These are phyloP conservation scores for Buathra laborator DNA, from an alignment of 2,888 invertebrate species.

Conservation along the genomic window DNA sequence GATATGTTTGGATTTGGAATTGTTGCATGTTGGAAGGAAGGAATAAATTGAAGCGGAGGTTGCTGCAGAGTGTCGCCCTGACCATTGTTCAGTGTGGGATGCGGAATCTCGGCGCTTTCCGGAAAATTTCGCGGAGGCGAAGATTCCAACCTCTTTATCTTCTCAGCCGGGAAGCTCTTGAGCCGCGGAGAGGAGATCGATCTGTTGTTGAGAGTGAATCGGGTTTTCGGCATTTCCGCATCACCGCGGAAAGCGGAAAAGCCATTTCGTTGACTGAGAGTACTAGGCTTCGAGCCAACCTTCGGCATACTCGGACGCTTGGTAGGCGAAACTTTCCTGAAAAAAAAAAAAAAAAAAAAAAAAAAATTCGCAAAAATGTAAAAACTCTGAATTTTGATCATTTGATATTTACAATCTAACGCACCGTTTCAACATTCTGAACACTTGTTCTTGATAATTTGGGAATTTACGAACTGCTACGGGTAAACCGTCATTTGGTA, in stretches of 20 bases:
- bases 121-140: slow-evolving; percentile 47
- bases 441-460: slow-evolving; percentile 46
- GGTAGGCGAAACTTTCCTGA: slow-evolving; percentile 68
- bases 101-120: background rate
- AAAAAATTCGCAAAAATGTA: background rate
- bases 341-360: background rate
- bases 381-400: background rate
- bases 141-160: slow-evolving; percentile 71
- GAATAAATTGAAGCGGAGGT: slow-evolving; percentile 3
- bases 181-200: slow-evolving; percentile 74
- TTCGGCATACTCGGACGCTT: slow-evolving; percentile 65
- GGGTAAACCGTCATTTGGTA: slow-evolving; percentile 52
- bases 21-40: background rate
- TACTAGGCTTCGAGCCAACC: slow-evolving; percentile 59
- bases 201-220: slow-evolving; percentile 70
- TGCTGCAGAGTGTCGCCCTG: slow-evolving; percentile 65
- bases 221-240: slow-evolving; percentile 71
- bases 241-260: slow-evolving; percentile 10
- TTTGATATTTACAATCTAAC: background rate
- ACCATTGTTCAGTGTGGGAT: slow-evolving; percentile 40
- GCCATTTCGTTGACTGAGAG: slow-evolving; percentile 40
- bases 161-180: slow-evolving; percentile 79
- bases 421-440: slow-evolving; percentile 54
- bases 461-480: slow-evolving; percentile 11
- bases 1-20: slow-evolving; percentile 48